phyloP scores from a whole-genome alignment of 2,797 vertebrate genomes.

The Pyrocephalus nanus region DNA sequence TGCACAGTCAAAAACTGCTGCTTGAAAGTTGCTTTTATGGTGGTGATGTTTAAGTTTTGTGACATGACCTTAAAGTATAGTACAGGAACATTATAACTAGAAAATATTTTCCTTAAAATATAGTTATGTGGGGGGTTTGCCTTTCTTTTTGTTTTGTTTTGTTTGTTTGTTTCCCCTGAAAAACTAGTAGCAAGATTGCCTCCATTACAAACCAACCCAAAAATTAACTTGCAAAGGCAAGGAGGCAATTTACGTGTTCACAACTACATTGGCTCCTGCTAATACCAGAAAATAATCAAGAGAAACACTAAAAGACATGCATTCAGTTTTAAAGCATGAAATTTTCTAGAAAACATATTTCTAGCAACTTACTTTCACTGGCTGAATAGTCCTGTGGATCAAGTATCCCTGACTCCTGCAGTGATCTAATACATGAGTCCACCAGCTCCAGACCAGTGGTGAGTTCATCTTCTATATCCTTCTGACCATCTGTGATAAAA shows the following conservation, averaged over 20 bases:
- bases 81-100: neutral
- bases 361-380: slow-evolving; percentile 86
- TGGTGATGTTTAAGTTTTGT: neutral
- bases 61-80: neutral
- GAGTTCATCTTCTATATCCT: slow-evolving; percentile 97
- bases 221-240: neutral
- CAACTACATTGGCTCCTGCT: neutral
- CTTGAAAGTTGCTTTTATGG: neutral
- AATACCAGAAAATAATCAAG: neutral
- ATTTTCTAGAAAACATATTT: neutral
- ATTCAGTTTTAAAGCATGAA: neutral
- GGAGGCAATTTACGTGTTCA: neutral
- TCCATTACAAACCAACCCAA: neutral
- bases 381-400: slow-evolving; percentile 92
- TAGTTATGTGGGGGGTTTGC: neutral
- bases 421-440: slow-evolving; percentile 96
- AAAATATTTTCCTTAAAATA: neutral
- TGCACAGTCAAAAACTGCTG: neutral
- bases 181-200: neutral
- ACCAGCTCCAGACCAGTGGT: slow-evolving; percentile 97
- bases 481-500: slow-evolving; percentile 88
- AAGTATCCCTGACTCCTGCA: slow-evolving; percentile 97
- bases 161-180: neutral
- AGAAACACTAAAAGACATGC: neutral
- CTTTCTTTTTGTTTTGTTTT: neutral